Evolutionary conservation across 2,113 vertebrate genomes (phyloP).

Genomic region (Cettia cetti): DNA sequence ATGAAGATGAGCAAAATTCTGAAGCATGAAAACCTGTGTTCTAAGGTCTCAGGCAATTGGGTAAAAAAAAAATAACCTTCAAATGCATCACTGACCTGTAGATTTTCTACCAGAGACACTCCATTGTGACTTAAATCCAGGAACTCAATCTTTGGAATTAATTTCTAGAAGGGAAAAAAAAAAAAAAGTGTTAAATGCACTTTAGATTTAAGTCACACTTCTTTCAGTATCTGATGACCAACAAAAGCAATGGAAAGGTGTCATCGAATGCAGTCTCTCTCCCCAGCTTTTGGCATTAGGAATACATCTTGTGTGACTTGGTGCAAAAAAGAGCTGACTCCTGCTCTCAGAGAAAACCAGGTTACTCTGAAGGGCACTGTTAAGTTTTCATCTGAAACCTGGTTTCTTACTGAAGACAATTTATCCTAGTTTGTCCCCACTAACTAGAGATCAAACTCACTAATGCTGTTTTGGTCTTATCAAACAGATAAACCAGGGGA

Average conservation of each 20-base stretch:
- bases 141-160: constrained; percentile 94
- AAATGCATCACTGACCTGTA: constrained; percentile 79
- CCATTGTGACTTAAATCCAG: constrained; percentile 94
- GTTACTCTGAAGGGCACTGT: background rate
- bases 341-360: background rate
- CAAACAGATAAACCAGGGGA: background rate
- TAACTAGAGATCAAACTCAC: background rate
- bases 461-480: background rate
- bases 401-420: background rate
- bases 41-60: background rate
- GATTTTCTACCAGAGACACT: constrained; percentile 86
- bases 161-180: constrained; percentile 76
- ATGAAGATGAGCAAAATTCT: background rate
- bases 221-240: background rate
- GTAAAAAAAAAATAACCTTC: background rate
- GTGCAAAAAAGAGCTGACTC: background rate
- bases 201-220: background rate
- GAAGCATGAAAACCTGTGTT: background rate
- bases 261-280: background rate
- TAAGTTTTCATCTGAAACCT: background rate
- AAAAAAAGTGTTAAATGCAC: background rate
- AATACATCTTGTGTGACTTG: background rate
- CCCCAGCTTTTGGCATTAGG: background rate
- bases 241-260: background rate
- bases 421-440: background rate